A percentile compares a stretch with the other conserved stretches of the same genome.
These are phyloP conservation scores for Arrhopalites spinosus DNA, from an alignment of 2,888 invertebrate species.

Conservation along the genomic window DNA sequence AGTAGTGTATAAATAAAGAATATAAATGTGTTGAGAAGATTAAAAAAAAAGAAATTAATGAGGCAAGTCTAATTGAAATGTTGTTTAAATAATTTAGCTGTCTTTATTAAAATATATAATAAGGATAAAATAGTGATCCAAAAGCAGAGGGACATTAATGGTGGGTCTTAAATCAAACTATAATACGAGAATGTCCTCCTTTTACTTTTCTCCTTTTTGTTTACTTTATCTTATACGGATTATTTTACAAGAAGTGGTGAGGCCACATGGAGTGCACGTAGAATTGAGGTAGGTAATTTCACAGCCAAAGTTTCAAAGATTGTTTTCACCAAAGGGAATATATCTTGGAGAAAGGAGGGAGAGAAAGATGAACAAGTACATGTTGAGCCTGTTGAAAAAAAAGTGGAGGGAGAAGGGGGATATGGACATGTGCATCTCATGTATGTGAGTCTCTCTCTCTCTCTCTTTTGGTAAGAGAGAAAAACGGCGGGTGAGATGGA, in stretches of 20 bases:
- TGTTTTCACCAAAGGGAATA: conserved; percentile 29
- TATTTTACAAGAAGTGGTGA: conserved; percentile 20
- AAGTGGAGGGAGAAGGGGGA: neutral
- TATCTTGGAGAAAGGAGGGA: neutral
- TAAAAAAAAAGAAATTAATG: no score
- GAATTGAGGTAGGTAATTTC: conserved; percentile 25
- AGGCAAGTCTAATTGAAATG: no score
- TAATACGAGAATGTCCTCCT: neutral
- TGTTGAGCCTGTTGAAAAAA: neutral
- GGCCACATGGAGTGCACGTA: conserved; percentile 16
- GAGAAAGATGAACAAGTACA: neutral
- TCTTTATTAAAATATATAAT: no score
- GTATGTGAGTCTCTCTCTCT: neutral
- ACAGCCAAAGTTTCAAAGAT: conserved; percentile 23
- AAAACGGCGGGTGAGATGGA: neutral
- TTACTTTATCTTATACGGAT: conserved; percentile 13
- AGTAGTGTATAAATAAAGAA: no score
- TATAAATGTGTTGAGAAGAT: no score
- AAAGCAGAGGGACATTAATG: neutral
- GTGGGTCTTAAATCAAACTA: neutral
- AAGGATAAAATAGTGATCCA: no score
- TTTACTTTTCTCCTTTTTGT: neutral
- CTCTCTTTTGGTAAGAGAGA: neutral
- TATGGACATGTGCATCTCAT: neutral
- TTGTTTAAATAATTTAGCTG: no score